phyloP scores from a whole-genome alignment of 2,113 vertebrate genomes.

The Megalops atlanticus region DNA sequence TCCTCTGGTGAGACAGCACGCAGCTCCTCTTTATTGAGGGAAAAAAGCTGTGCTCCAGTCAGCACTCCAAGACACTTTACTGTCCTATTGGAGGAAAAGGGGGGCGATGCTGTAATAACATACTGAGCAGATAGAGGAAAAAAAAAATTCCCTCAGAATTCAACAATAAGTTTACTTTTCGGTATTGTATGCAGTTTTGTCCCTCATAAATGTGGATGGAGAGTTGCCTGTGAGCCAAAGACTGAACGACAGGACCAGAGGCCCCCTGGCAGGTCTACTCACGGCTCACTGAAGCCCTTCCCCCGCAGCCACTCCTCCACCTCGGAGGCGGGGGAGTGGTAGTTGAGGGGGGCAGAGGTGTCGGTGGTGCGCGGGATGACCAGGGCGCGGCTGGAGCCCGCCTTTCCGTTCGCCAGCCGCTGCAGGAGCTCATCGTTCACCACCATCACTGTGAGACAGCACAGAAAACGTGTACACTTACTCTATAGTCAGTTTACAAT shows the following conservation, averaged over 20 bases:
- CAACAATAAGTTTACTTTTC: no score
- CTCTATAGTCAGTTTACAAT: background rate
- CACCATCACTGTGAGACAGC: slow-evolving; percentile 49
- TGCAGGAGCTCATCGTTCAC: slow-evolving; percentile 75
- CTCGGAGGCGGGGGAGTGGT: slow-evolving; percentile 62
- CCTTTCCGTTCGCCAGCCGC: slow-evolving; percentile 56
- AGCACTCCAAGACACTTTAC: slow-evolving; percentile 62
- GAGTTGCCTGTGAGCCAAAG: no score
- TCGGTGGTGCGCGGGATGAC: slow-evolving; percentile 52
- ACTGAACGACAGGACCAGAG: no score
- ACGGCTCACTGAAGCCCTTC: slow-evolving; percentile 76
- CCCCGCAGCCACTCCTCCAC: slow-evolving; percentile 76
- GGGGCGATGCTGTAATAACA: background rate
- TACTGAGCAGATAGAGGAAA: no score
- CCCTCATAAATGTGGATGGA: no score
- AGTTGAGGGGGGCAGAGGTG: slow-evolving; percentile 54
- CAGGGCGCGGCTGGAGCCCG: slow-evolving; percentile 36
- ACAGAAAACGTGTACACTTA: slow-evolving; percentile 3
- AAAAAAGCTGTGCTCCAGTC: slow-evolving; percentile 70
- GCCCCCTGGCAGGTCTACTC: slow-evolving; percentile 41
- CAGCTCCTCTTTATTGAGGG: slow-evolving; percentile 68
- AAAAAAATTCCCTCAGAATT: no score
- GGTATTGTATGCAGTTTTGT: no score
- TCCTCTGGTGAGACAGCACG: slow-evolving; percentile 61
- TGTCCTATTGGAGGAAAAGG: slow-evolving; percentile 54